Conservation (phyloP, 2,797 vertebrate species). For the Cirrhinus mrigala region DNA sequence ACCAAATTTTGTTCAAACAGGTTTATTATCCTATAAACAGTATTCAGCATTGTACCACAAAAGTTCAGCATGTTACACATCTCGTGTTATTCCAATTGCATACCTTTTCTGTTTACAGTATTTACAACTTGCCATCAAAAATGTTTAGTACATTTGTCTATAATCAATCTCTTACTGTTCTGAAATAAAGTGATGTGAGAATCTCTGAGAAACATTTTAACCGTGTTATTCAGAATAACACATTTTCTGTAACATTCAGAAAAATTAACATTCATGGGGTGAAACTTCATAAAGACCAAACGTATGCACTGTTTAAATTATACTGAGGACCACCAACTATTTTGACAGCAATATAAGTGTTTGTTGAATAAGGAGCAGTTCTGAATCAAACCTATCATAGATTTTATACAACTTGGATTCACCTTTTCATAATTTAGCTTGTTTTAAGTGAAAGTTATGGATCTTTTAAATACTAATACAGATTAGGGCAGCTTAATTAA, state of each 20-base stretch:
- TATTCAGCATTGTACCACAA: conserved; percentile 75
- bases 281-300: conserved; percentile 43
- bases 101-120: conserved; percentile 80
- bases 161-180: conserved; percentile 35
- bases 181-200: conserved; percentile 43
- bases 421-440: not conserved
- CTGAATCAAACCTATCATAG: not conserved
- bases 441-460: not conserved
- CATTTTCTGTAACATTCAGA: conserved; percentile 43
- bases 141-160: conserved; percentile 49
- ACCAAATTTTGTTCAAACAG: conserved; percentile 75
- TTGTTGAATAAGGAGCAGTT: conserved; percentile 29
- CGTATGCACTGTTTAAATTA: conserved; percentile 25
- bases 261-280: conserved; percentile 54
- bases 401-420: not conserved
- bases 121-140: conserved; percentile 82
- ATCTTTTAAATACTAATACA: conserved; percentile 25
- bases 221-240: conserved; percentile 16
- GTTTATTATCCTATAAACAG: conserved; percentile 84
- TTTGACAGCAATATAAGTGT: conserved; percentile 20
- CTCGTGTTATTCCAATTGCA: conserved; percentile 71
- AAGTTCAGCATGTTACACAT: conserved; percentile 76
- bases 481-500: not conserved
- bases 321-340: conserved; percentile 18
- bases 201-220: conserved; percentile 29